Evolutionary conservation across 2,888 invertebrate genomes (phyloP).

Genomic region (Rhorus exstirpatorius): DNA sequence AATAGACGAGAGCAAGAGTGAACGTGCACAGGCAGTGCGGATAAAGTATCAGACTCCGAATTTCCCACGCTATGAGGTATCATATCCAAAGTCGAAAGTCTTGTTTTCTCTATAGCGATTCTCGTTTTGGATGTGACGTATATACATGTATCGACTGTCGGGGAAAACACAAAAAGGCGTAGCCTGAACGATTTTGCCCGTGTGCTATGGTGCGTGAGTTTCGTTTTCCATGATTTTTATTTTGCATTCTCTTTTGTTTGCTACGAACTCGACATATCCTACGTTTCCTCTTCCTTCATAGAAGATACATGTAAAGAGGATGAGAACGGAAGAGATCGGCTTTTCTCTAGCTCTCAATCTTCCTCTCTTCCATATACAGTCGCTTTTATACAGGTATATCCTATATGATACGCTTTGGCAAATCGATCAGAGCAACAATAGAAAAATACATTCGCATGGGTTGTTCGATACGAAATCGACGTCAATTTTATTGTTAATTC

Average conservation of each 20-base stretch:
- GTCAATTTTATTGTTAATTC: too few species aligned
- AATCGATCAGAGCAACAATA: slow-evolving; percentile 39
- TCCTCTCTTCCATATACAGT: neutral
- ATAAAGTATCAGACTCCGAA: slow-evolving; percentile 36
- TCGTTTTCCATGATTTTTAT: too few species aligned
- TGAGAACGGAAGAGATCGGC: slow-evolving; percentile 7
- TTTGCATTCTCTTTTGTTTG: neutral
- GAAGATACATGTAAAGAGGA: neutral
- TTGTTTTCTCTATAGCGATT: slow-evolving; percentile 67
- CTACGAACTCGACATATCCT: neutral
- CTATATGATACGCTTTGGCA: slow-evolving; percentile 38
- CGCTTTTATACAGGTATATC: slow-evolving; percentile 26
- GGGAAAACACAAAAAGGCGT: slow-evolving; percentile 7
- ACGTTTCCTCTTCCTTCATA: neutral
- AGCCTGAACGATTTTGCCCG: neutral
- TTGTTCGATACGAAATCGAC: neutral
- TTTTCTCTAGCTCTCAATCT: slow-evolving; percentile 41
- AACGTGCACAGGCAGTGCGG: slow-evolving; percentile 6
- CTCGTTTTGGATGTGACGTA: neutral
- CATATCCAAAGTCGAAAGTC: slow-evolving; percentile 73
- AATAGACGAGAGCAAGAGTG: slow-evolving; percentile 4
- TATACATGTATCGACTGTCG: too few species aligned
- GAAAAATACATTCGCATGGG: slow-evolving; percentile 21
- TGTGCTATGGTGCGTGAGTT: neutral
- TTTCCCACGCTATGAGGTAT: slow-evolving; percentile 64